phyloP scores from a whole-genome alignment of 2,888 invertebrate genomes.

The Dyspetes luteomarginatus region DNA sequence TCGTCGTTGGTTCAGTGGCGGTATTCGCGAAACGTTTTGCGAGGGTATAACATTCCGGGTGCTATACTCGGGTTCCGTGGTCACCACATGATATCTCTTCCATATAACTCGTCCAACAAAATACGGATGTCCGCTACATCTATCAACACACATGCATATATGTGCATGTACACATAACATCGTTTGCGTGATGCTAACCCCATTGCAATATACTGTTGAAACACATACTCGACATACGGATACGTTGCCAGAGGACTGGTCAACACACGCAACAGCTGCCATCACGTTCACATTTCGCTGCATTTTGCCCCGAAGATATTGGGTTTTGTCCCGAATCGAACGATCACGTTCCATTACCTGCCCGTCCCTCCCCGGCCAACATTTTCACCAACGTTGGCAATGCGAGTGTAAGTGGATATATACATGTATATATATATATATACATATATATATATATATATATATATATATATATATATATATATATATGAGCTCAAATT shows the following conservation, averaged over 20 bases:
- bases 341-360: slow-evolving; percentile 51
- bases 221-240: slow-evolving; percentile 41
- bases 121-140: slow-evolving; percentile 36
- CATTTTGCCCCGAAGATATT: slow-evolving; percentile 58
- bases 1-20: slow-evolving; percentile 22
- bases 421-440: no score
- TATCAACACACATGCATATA: background rate
- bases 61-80: slow-evolving; percentile 46
- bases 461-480: background rate
- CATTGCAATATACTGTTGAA: slow-evolving; percentile 48
- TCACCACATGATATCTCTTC: slow-evolving; percentile 36
- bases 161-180: background rate
- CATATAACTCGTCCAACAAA: slow-evolving; percentile 23
- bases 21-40: slow-evolving; percentile 49
- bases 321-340: slow-evolving; percentile 48
- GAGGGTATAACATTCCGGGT: slow-evolving; percentile 49
- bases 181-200: slow-evolving; percentile 32
- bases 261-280: slow-evolving; percentile 58
- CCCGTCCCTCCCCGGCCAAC: background rate
- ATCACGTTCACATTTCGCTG: slow-evolving; percentile 53
- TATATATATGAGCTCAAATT: background rate
- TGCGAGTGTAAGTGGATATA: no score
- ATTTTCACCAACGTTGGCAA: no score
- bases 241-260: slow-evolving; percentile 42
- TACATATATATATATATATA: no score